Base-by-base conservation (phyloP, 2,888 invertebrate species). In the Polydrusus pterygomalis region DNA sequence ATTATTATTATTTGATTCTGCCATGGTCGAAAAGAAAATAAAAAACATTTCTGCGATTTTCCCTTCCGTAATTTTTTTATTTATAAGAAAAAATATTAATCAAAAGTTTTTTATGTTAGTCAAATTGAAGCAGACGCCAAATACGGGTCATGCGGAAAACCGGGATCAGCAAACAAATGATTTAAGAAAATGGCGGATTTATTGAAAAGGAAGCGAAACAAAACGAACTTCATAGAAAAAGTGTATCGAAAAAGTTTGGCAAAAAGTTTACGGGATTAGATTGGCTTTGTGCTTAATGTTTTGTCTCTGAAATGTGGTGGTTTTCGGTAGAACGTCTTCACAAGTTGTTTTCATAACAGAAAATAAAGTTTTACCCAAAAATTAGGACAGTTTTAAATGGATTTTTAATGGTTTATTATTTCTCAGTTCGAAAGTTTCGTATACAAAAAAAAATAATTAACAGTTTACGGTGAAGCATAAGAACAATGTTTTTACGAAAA, bases 221-320 rank as follows among this genome's bases (percentile, higher is more conserved):
- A 56, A 75, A 51, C 43, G 17, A 75, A 74, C 25, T 74, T 74
- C 51, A 38, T 60, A 38, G 43, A 68, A 68, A 75, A 75, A 74
- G 43, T 74, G 69, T 62, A 38, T 58, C 47, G 40, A 67, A 67
- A 75, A 75, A 70, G 58, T 75, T 75, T 65, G 10, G 45, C 30
- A 51, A 74, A 74, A 70, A 70, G 43, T 62, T 70, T 38, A 38
- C 17, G 34, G 70, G 49, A 54, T 49, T 70, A 62, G 49, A 62
- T 38, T 38, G 30, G 60, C 60, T 70, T 62, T 70, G 70, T 62
- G 38, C 47, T 54, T 62, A 38, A 70, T 49, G 62, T 49, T 60
- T 70, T 49, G 70, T 70, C 38, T 34, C n/a, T 49, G 25, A n/a
- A 60, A 62, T 49, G 60, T n/a, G 30, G 17, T 34, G 60, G 25